A percentile compares a stretch with the other conserved stretches of the same genome.
Conservation (phyloP, 2,797 vertebrate species). For the Ceryle rudis region DNA sequence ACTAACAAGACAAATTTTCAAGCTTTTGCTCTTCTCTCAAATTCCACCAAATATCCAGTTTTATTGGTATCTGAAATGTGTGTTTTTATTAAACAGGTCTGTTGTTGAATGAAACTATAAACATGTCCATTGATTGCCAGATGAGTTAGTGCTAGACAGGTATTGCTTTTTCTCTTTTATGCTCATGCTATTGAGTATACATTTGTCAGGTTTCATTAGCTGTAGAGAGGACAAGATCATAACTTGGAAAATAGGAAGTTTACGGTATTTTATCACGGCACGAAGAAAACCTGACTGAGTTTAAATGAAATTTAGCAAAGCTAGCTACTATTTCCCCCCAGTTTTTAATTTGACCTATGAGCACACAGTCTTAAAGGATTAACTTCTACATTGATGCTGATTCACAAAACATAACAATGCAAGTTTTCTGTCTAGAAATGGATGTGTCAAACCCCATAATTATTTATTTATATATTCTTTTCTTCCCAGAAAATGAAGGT, state of each 20-base stretch:
- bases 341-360: not conserved
- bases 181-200: not conserved
- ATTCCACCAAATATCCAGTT: not conserved
- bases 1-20: not conserved
- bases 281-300: not conserved
- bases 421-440: not conserved
- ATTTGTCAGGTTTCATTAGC: not conserved
- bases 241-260: slow-evolving; percentile 13
- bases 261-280: not conserved
- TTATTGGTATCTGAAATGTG: not conserved
- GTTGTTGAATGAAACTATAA: not conserved
- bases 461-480: not conserved
- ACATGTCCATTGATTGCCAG: not conserved
- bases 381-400: not conserved
- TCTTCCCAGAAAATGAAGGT: not conserved
- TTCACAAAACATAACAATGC: not conserved
- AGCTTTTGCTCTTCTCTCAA: not conserved
- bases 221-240: not conserved
- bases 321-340: not conserved
- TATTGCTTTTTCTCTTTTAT: not conserved
- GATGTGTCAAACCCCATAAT: not conserved
- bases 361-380: not conserved
- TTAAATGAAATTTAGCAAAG: not conserved
- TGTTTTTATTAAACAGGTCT: not conserved
- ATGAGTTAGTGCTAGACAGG: not conserved